Evolutionary conservation across 2,113 vertebrate genomes (phyloP).

Genomic region (Paraplagusia blochii): DNA sequence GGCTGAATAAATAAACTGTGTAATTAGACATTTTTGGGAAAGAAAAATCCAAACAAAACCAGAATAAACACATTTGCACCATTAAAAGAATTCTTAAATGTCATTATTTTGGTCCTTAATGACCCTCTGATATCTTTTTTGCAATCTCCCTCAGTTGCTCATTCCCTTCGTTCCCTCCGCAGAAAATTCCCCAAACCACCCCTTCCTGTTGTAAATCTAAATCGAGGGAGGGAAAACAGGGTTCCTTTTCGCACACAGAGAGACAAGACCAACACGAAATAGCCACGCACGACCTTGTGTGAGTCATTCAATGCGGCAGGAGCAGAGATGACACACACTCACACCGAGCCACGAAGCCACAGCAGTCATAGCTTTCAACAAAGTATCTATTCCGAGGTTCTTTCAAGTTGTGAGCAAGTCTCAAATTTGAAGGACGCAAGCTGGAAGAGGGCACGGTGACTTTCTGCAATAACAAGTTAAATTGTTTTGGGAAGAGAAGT

Average conservation of each 20-base stretch:
- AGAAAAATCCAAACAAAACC: not conserved
- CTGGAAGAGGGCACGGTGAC: constrained; percentile 23
- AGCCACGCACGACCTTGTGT: constrained; percentile 56
- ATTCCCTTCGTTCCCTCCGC: constrained; percentile 33
- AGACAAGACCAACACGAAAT: constrained; percentile 51
- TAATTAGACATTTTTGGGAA: constrained; percentile 9
- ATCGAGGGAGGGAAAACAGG: constrained; percentile 47
- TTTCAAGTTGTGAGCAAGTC: constrained; percentile 40
- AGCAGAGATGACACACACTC: constrained; percentile 22
- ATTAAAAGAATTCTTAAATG: not conserved
- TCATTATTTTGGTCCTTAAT: constrained; percentile 3
- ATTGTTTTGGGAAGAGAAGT: constrained; percentile 49
- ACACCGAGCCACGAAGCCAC: constrained; percentile 46
- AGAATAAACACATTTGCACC: not conserved
- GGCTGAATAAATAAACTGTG: constrained; percentile 4
- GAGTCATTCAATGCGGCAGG: constrained; percentile 62
- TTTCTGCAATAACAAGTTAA: constrained; percentile 35
- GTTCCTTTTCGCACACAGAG: constrained; percentile 30
- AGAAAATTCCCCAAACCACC: constrained; percentile 46
- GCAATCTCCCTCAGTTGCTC: constrained; percentile 23
- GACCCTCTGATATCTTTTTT: constrained; percentile 22
- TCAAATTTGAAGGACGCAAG: constrained; percentile 43
- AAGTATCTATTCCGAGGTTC: constrained; percentile 58
- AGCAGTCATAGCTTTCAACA: constrained; percentile 43
- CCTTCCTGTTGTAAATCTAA: constrained; percentile 70